Conservation (phyloP, 2,113 vertebrate genomes). For the Pseudorectes ferrugineus region DNA sequence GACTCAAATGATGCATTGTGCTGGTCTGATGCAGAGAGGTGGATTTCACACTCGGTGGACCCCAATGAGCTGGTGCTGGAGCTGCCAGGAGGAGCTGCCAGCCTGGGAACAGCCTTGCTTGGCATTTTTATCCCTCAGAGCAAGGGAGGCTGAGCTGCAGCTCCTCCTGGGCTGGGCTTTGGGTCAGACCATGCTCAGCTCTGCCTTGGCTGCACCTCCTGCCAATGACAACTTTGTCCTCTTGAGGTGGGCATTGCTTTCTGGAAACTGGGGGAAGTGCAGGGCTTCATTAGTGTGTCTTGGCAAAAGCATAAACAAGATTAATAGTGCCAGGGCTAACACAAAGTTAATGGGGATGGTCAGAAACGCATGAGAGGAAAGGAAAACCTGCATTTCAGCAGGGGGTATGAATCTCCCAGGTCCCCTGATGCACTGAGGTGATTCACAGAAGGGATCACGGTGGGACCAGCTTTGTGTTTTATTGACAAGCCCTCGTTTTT, state of each 20-base stretch:
- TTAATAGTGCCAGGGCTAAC: neutral
- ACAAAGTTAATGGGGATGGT: neutral
- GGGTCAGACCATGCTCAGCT: fast-evolving
- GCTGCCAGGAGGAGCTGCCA: neutral
- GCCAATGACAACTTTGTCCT: neutral
- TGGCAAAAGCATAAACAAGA: neutral
- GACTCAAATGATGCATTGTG: neutral
- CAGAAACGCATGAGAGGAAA: neutral
- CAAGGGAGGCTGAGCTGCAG: neutral
- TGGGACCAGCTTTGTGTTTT: neutral
- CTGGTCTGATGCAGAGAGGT: neutral
- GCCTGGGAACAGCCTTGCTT: neutral
- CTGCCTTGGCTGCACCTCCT: neutral
- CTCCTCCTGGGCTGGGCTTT: neutral
- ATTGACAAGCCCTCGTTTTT: neutral
- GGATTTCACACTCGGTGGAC: neutral
- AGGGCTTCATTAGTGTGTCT: neutral
- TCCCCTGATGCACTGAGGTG: neutral
- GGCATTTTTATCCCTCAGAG: neutral
- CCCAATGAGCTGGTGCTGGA: neutral
- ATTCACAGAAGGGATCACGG: neutral
- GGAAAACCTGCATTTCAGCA: neutral
- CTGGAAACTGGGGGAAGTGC: neutral
- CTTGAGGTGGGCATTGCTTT: neutral
- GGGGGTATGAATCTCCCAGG: neutral